Base-by-base conservation (phyloP, 2,797 vertebrate genomes). In the Cichlasoma orientale region DNA sequence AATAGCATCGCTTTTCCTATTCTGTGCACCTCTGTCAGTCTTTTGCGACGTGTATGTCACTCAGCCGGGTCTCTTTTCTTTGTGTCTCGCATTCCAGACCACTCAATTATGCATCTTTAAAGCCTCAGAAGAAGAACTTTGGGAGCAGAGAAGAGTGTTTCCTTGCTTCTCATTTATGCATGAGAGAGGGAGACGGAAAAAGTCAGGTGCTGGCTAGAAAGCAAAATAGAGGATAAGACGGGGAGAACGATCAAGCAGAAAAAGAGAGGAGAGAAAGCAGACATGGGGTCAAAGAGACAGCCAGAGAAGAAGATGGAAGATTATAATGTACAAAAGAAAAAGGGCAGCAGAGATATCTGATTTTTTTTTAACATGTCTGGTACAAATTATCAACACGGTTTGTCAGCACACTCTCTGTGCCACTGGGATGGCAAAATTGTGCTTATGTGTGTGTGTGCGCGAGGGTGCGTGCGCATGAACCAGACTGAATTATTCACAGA, bases 401-500 rank as follows among this genome's bases (percentile, higher is more conserved):
- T 86, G 89, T 88, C 87, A 85, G 78, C 82, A 83, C 79, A 74
- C 74, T 57, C 81, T 66, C 25, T 1, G 68, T 52, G 33, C 81
- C 74, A 72, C 66, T 29, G 70, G 75, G 83, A 87, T 19, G 25
- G 2, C n/a, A 76, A 72, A 55, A 50, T 76, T 55, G 75, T 66
- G 61, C 5, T 4, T 66, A 3, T 66, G 21, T 18, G 38, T 63
- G 59, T 84, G 77, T 73, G 69, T 84, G 78, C 31, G 56, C 59
- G 69, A 56, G 59, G 38, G 7, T 7, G 31, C 8, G 31, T 8
- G 2, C 3, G 55, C n/a, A 56, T 79, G 80, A 77, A 72, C 21
- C 25, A 79, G 72, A 68, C 73, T 92, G 86, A 90, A 93, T 92
- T 82, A 93, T 93, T 93, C 84, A 92, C 66, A 80, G 59, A 74